A percentile compares a stretch with the other conserved stretches of the same genome.
These are phyloP conservation scores for Leiothrix lutea DNA, from an alignment of 2,113 vertebrate species.

Conservation along the genomic window DNA sequence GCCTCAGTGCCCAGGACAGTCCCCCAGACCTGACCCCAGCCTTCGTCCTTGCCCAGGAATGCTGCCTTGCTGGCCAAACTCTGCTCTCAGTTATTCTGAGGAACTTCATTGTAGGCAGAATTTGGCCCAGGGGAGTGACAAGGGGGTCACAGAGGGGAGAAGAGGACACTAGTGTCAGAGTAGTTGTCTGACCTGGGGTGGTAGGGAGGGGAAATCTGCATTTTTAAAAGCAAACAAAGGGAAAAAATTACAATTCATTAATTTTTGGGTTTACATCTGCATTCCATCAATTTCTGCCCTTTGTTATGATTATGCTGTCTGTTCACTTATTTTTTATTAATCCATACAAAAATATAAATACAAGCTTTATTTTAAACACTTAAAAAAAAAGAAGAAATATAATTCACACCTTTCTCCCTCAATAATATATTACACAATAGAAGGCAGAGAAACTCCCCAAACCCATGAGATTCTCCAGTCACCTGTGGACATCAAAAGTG, in stretches of 20 bases:
- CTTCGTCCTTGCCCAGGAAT: background rate
- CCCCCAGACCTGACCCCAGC: accelerated
- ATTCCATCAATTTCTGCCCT: background rate
- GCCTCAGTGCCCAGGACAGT: background rate
- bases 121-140: background rate
- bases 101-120: slow-evolving; percentile 49
- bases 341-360: slow-evolving; percentile 67
- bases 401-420: slow-evolving; percentile 52
- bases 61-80: background rate
- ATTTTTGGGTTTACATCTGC: background rate
- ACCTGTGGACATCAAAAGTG: background rate
- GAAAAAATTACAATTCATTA: background rate
- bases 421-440: slow-evolving; percentile 22
- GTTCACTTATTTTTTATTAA: slow-evolving; percentile 50
- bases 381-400: slow-evolving; percentile 16
- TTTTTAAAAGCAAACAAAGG: background rate
- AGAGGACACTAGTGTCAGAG: background rate
- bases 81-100: background rate
- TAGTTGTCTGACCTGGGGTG: background rate
- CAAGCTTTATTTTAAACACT: slow-evolving; percentile 55
- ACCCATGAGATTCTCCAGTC: background rate
- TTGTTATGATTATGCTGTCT: slow-evolving; percentile 5
- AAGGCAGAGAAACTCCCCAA: slow-evolving; percentile 19
- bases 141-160: background rate
- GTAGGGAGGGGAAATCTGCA: background rate